Evolutionary conservation across 2,797 vertebrate genomes (phyloP), one percentile per base, ranked within the genome.

Genomic region (Pempheris klunzingeri): DNA sequence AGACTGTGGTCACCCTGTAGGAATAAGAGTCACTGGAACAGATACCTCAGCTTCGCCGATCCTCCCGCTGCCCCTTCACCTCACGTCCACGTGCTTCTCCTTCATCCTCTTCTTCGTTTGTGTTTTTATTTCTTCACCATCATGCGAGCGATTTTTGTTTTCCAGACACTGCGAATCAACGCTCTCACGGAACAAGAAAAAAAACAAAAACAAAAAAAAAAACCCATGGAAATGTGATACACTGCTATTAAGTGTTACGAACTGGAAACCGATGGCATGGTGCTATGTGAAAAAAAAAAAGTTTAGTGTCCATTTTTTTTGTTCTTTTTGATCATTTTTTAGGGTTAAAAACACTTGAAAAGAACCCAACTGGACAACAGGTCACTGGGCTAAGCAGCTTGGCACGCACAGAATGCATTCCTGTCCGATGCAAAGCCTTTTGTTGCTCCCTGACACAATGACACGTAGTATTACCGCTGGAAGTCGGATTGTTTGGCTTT

Each of bases 251-350:
- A 58, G 85, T 86, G 87, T 86, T 66, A 1, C 50, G 77, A 81
- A 78, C 81, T 84, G 86, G 87, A 87, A 92, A 82, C 88, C 83
- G 88, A 91, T 90, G 90, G 83, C 71, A 77, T 90, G 89, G 92
- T 90, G 90, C 92, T 92, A 87, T 52, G 81, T 88, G 78, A 79
- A 74, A 68, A 17, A 7, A 88, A 83, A 50, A 17, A 7, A 18
- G 69, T 76, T 65, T 62, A 39, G 59, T 39, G 58, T 87, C 67
- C 53, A 11, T 72, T 65, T 38, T 47, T 74, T 26, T 43, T 36
- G 14, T 49, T 10, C 4, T 41, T 63, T 43, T 43, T 32, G 7
- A 17, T 64, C 0, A 1, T 65, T 53, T 74, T 62, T 18, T 41
- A 39, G 28, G 58, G 59, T 82, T 74, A 36, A 7, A 62, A 84